Conservation (phyloP, 2,797 vertebrate genomes). For the Microhierax caerulescens region DNA sequence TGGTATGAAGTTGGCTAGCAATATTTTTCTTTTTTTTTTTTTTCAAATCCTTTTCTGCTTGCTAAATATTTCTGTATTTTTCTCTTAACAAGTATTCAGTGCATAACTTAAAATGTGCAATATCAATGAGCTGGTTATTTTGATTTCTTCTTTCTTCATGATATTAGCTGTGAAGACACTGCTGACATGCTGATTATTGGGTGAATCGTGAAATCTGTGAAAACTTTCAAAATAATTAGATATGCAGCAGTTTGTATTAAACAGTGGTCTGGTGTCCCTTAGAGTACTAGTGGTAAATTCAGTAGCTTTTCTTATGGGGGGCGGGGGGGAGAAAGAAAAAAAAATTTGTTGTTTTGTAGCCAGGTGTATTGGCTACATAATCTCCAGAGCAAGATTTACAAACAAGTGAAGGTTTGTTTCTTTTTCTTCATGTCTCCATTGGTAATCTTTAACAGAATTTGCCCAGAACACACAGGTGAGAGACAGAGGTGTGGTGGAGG, state of each 20-base stretch:
- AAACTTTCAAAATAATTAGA: not conserved
- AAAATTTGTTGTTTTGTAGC: not conserved
- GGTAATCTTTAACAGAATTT: not conserved
- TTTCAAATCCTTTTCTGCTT: not conserved
- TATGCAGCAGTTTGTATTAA: not conserved
- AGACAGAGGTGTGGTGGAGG: no score
- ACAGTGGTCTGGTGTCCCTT: no score
- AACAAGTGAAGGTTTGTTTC: not conserved
- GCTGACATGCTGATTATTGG: not conserved
- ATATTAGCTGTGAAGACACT: not conserved
- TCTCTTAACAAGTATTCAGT: no score
- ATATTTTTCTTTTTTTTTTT: not conserved
- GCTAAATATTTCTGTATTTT: not conserved
- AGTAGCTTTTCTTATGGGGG: no score
- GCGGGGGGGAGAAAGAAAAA: no score
- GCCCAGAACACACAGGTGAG: rapidly evolving
- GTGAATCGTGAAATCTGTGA: not conserved
- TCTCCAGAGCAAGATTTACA: not conserved
- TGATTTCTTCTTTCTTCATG: not conserved
- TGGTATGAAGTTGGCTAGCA: not conserved
- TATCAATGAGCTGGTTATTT: not conserved
- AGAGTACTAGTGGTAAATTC: not conserved
- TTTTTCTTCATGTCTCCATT: not conserved
- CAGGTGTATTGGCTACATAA: not conserved
- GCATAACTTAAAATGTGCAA: not conserved